Percentiles rank a stretch among this genome's conserved stretches.
Evolutionary conservation across 2,888 invertebrate genomes (phyloP).

Genomic region (Antheraea assamensis): DNA sequence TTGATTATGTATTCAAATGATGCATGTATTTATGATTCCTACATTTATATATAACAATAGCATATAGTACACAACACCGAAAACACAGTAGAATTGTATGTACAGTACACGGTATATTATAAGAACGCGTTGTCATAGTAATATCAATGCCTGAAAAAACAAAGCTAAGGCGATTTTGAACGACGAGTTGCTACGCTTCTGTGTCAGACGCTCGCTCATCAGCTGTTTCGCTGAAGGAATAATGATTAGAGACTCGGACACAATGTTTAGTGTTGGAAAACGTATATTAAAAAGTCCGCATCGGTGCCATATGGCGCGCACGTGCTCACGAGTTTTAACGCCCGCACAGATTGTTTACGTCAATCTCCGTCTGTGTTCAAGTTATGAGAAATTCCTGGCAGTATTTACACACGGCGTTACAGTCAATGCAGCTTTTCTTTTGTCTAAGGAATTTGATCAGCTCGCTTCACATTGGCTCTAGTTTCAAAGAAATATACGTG

Average conservation of each 20-base stretch:
- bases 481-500: no score
- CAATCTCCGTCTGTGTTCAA: slow-evolving; percentile 4
- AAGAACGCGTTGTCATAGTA: not conserved
- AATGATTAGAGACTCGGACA: not conserved
- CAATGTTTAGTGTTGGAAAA: slow-evolving; percentile 15
- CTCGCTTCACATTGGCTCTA: not conserved
- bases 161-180: not conserved
- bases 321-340: slow-evolving; percentile 10
- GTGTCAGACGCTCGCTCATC: not conserved
- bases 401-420: not conserved
- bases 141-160: not conserved
- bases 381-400: slow-evolving; percentile 5
- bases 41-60: no score
- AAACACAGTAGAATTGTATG: no score
- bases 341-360: slow-evolving; percentile 10
- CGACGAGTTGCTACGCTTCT: not conserved
- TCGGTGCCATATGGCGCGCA: slow-evolving; percentile 27
- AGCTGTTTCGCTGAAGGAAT: not conserved
- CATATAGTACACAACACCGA: no score
- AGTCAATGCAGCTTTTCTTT: not conserved
- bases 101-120: not conserved
- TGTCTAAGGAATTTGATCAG: not conserved
- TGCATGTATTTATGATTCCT: no score
- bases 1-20: no score
- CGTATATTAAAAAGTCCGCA: not conserved